Evolutionary conservation across 1,140 invertebrate genomes (phyloP).

Genomic region (Diuraphis noxia): DNA sequence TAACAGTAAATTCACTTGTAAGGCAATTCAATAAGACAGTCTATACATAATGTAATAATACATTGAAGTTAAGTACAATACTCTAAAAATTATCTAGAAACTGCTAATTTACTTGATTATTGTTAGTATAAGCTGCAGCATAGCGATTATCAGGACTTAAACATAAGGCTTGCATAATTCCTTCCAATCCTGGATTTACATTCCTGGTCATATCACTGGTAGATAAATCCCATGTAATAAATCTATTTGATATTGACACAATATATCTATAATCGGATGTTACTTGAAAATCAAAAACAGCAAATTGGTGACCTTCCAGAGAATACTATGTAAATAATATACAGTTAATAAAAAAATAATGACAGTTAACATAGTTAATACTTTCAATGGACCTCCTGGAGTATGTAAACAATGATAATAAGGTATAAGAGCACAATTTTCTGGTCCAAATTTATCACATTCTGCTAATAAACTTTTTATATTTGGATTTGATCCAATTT

Average conservation of each 20-base stretch:
- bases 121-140: conserved; percentile 94
- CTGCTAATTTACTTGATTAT: conserved; percentile 74
- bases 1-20: conserved; percentile 84
- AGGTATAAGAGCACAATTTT: conserved; percentile 87
- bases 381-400: conserved; percentile 94
- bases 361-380: conserved; percentile 59
- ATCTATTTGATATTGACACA: conserved; percentile 94
- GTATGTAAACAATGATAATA: conserved; percentile 95
- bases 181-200: conserved; percentile 89
- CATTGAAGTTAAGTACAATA: neutral
- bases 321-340: conserved; percentile 75
- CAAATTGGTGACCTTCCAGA: conserved; percentile 95
- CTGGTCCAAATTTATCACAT: conserved; percentile 84
- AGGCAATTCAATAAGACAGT: conserved; percentile 84
- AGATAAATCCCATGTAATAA: conserved; percentile 96
- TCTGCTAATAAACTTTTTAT: conserved; percentile 85
- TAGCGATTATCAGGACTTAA: conserved; percentile 94
- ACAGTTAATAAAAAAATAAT: neutral
- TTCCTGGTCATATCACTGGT: conserved; percentile 90
- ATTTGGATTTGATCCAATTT: conserved; percentile 82
- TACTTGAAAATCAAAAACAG: conserved; percentile 90
- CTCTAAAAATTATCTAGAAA: neutral
- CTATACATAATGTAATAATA: conserved; percentile 61
- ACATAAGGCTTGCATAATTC: conserved; percentile 94
- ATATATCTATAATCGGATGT: conserved; percentile 92